phyloP scores from a whole-genome alignment of 2,113 vertebrate species.

The Tamias sibiricus region DNA sequence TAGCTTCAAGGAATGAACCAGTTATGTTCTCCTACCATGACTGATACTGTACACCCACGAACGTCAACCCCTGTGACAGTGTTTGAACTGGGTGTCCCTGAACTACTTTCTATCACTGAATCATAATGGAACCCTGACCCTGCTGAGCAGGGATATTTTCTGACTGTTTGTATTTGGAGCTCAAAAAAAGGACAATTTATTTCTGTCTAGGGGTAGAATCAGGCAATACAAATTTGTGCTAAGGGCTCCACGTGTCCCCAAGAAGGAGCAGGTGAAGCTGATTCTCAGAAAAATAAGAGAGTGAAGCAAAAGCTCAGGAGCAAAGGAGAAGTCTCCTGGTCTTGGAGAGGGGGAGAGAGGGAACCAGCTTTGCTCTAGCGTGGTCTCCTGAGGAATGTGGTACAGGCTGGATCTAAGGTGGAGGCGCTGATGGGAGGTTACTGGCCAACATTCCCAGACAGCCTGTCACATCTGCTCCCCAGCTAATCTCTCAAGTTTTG shows the following conservation, averaged over 20 bases:
- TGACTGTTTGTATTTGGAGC: neutral
- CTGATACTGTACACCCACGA: neutral
- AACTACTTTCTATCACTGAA: neutral
- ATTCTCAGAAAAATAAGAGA: neutral
- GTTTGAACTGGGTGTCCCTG: neutral
- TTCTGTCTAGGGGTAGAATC: neutral
- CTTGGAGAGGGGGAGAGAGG: neutral
- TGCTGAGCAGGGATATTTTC: neutral
- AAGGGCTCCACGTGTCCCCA: neutral
- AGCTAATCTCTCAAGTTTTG: neutral
- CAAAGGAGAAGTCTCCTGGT: neutral
- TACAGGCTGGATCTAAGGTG: neutral
- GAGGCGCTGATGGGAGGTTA: neutral
- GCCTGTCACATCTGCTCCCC: neutral
- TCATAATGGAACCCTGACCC: neutral
- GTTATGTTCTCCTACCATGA: neutral
- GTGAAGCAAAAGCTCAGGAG: neutral
- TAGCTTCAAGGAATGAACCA: neutral
- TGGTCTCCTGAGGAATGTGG: fast-evolving
- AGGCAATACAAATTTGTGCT: neutral
- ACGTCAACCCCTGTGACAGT: neutral
- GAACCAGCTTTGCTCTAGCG: neutral
- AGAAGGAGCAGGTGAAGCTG: neutral
- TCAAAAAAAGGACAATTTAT: neutral
- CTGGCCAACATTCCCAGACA: neutral